Conservation (phyloP, 2,797 vertebrate genomes). For the Ciconia nigra region DNA sequence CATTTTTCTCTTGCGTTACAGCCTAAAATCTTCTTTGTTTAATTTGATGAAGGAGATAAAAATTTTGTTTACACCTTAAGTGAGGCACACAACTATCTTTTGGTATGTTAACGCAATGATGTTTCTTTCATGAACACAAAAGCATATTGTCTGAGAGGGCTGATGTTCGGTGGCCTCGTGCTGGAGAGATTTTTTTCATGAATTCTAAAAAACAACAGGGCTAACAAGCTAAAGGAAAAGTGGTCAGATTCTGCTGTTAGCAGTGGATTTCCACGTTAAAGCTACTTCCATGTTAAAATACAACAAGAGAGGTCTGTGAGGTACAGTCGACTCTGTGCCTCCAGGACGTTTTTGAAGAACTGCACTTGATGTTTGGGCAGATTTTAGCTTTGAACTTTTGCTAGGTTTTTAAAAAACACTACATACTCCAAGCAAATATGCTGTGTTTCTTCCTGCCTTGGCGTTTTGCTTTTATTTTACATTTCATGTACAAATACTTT, state of each 20-base stretch:
- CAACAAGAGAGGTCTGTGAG: background rate
- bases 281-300: background rate
- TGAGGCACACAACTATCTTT: background rate
- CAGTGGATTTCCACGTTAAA: background rate
- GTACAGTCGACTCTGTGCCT: background rate
- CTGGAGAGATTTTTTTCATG: background rate
- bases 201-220: background rate
- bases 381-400: background rate
- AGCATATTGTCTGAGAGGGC: background rate
- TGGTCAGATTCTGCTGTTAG: background rate
- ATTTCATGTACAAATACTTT: background rate
- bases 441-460: background rate
- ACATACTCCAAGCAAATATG: background rate
- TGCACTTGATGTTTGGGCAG: background rate
- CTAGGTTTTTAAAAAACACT: constrained; percentile 17
- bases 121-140: background rate
- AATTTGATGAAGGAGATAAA: background rate
- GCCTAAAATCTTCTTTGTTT: background rate
- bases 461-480: background rate
- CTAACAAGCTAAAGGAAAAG: background rate
- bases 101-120: background rate
- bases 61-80: background rate
- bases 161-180: background rate
- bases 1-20: background rate
- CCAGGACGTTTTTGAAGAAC: background rate